Evolutionary conservation across 2,888 invertebrate species (phyloP).

Genomic region (Laothoe populi): DNA sequence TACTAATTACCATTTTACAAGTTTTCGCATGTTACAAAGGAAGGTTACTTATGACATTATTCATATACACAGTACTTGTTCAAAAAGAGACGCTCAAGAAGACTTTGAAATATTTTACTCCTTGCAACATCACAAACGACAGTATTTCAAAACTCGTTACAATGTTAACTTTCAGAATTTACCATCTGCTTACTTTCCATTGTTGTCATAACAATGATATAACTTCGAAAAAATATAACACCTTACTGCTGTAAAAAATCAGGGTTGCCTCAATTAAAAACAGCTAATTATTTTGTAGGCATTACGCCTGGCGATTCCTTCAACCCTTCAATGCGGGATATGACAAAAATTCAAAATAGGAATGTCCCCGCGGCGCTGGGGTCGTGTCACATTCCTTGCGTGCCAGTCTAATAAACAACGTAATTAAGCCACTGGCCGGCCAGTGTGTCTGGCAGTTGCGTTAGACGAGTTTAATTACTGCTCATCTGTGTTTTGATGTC

Average conservation of each 20-base stretch:
- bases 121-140: background rate
- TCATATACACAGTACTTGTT: background rate
- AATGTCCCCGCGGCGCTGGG: conserved; percentile 5
- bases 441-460: conserved; percentile 46
- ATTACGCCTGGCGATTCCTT: background rate
- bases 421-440: conserved; percentile 28
- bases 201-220: background rate
- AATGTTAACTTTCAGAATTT: background rate
- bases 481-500: conserved; percentile 5
- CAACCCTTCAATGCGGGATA: conserved; percentile 11
- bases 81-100: background rate
- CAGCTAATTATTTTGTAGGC: background rate
- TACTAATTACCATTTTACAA: too few species aligned
- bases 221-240: background rate
- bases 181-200: background rate
- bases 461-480: conserved; percentile 22
- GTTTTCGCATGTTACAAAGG: too few species aligned
- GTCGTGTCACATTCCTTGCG: conserved; percentile 25
- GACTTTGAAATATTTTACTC: background rate
- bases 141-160: background rate
- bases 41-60: too few species aligned
- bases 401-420: conserved; percentile 25
- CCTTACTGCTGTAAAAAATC: background rate
- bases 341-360: conserved; percentile 17
- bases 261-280: conserved; percentile 11